These are phyloP conservation scores for Catotricha subobsoleta DNA, from an alignment of 2,888 invertebrate species.

Conservation along the genomic window DNA sequence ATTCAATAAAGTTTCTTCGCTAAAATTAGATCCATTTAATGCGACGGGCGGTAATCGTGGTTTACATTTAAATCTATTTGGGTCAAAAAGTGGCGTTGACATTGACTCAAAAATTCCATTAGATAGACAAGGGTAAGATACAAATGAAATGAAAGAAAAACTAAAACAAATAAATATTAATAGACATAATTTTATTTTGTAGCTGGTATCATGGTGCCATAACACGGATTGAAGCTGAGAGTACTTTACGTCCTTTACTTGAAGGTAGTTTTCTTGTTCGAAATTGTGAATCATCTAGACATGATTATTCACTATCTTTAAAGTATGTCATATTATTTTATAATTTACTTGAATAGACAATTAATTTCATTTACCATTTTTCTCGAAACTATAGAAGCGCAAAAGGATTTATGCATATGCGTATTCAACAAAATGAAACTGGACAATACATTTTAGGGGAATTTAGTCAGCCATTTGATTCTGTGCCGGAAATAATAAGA, in stretches of 20 bases:
- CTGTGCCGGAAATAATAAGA: constrained; percentile 86
- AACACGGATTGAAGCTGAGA: constrained; percentile 79
- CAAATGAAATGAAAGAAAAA: not conserved
- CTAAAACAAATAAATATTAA: no score
- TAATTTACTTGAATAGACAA: not conserved
- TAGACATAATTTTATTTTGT: constrained; percentile 11
- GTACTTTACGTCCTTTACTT: constrained; percentile 57
- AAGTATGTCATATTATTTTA: constrained; percentile 49
- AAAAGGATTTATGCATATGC: constrained; percentile 93
- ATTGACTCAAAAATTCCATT: constrained; percentile 67
- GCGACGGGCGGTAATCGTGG: not conserved
- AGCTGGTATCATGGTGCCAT: constrained; percentile 95
- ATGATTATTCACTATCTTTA: constrained; percentile 83
- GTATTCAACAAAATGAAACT: constrained; percentile 59
- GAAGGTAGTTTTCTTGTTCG: constrained; percentile 91
- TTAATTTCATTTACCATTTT: not conserved
- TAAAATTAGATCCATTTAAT: not conserved
- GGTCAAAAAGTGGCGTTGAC: not conserved
- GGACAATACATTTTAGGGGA: constrained; percentile 80
- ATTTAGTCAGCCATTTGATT: constrained; percentile 80
- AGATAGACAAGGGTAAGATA: constrained; percentile 64
- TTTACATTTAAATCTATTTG: constrained; percentile 5
- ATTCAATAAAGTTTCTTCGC: constrained; percentile 1
- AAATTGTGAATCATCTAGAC: constrained; percentile 82
- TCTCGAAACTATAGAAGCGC: constrained; percentile 50